phyloP scores from a whole-genome alignment of 30 jellyfish, hydroid and myxozoan genomes.

The Hydra vulgaris region DNA sequence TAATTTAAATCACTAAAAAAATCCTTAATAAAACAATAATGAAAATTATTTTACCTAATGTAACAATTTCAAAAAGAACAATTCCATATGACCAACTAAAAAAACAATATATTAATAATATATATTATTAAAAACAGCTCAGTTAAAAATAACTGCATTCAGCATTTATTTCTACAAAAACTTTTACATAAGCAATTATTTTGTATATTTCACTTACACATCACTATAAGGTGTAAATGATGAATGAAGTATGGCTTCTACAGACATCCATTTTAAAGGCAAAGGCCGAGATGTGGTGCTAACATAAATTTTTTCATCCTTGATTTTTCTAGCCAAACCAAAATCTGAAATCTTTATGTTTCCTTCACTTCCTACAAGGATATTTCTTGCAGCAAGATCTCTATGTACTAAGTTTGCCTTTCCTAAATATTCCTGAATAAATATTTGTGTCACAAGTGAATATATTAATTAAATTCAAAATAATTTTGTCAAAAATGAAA shows the following conservation, averaged over 20 bases:
- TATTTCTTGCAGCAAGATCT: neutral
- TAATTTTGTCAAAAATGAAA: too few relatives aligned
- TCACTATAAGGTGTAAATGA: neutral
- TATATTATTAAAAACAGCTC: too few relatives aligned
- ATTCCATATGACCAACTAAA: neutral
- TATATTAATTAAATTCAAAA: too few relatives aligned
- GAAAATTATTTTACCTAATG: neutral
- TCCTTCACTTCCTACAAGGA: neutral
- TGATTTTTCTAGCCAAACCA: neutral
- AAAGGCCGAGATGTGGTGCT: neutral
- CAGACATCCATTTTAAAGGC: neutral
- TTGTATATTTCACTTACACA: neutral
- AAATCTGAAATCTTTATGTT: neutral
- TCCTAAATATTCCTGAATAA: neutral
- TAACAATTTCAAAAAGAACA: neutral
- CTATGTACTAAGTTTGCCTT: neutral
- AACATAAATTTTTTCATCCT: neutral
- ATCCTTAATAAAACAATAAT: too few relatives aligned
- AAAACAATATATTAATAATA: too few relatives aligned
- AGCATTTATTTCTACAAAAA: too few relatives aligned
- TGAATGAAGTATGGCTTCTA: neutral
- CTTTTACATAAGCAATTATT: too few relatives aligned
- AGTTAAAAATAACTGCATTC: neutral
- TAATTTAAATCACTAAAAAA: too few relatives aligned
- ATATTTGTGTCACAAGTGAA: too few relatives aligned